These are phyloP conservation scores for Gyrodactylus salaris DNA, from an alignment of 1,140 invertebrate species.

Conservation along the genomic window DNA sequence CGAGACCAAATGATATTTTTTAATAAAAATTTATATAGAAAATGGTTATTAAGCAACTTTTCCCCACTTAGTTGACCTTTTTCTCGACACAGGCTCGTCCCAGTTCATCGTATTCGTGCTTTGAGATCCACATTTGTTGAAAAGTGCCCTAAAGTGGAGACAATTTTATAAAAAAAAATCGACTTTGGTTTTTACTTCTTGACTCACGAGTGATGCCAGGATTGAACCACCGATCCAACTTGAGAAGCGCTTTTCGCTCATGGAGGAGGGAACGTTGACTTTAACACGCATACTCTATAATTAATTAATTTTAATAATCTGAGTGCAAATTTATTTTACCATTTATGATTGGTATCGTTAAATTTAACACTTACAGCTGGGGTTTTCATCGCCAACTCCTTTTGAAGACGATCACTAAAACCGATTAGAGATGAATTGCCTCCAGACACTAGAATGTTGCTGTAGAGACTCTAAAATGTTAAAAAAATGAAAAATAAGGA, in stretches of 20 bases:
- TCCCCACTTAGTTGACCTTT: constrained; percentile 28
- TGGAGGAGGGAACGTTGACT: constrained; percentile 29
- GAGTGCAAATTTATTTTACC: neutral
- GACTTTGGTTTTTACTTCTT: neutral
- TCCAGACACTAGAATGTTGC: constrained; percentile 53
- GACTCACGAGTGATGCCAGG: constrained; percentile 38
- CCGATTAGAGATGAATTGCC: constrained; percentile 51
- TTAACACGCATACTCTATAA: constrained; percentile 43
- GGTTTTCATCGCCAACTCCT: constrained; percentile 48
- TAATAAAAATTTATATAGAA: neutral
- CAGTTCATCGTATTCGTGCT: constrained; percentile 71
- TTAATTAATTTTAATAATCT: constrained; percentile 10
- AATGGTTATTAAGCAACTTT: neutral
- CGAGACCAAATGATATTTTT: neutral
- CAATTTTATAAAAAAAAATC: constrained; percentile 3
- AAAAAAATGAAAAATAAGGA: too few relatives aligned
- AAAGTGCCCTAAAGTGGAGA: constrained; percentile 35
- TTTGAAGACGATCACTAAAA: constrained; percentile 46
- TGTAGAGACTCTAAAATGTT: constrained; percentile 34
- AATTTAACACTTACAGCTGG: constrained; percentile 29
- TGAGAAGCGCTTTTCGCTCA: constrained; percentile 44
- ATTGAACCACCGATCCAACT: constrained; percentile 87
- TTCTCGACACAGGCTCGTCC: constrained; percentile 61
- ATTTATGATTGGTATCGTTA: neutral
- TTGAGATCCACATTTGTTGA: constrained; percentile 88